Conservation (phyloP, 2,797 vertebrate genomes). For the Clarias pachynema region DNA sequence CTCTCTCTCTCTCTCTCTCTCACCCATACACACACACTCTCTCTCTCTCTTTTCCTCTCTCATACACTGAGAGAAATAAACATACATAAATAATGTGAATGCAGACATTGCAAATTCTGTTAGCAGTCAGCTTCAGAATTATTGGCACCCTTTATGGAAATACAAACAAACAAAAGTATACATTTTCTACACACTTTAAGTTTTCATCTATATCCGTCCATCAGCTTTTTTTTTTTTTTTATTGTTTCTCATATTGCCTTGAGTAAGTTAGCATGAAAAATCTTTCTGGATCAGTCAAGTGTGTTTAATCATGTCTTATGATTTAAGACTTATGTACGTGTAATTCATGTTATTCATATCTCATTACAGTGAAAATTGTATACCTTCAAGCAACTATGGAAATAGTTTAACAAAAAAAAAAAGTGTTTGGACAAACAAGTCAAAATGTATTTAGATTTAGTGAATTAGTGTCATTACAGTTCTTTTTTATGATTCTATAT, state of each 20-base stretch:
- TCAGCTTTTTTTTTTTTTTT: not conserved
- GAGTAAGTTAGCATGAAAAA: not conserved
- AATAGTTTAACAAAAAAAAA: not conserved
- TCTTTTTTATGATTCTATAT: not conserved
- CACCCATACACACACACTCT: constrained; percentile 18
- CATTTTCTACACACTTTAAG: not conserved
- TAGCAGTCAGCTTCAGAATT: not conserved
- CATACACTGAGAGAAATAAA: constrained; percentile 17
- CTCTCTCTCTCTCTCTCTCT: not conserved
- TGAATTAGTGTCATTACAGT: not conserved
- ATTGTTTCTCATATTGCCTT: not conserved
- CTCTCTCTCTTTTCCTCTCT: not conserved
- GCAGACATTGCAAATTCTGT: not conserved
- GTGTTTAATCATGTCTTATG: not conserved
- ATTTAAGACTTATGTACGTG: not conserved
- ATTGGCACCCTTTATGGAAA: not conserved
- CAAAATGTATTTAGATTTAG: not conserved
- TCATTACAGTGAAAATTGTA: not conserved
- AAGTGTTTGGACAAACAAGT: not conserved
- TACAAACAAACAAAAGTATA: not conserved
- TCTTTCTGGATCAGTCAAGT: not conserved
- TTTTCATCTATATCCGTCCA: not conserved
- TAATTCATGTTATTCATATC: too few species aligned
- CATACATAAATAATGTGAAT: not conserved
- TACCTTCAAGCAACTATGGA: not conserved